These are phyloP conservation scores for Danio aesculapii DNA, from an alignment of 2,797 vertebrate species.

Conservation along the genomic window DNA sequence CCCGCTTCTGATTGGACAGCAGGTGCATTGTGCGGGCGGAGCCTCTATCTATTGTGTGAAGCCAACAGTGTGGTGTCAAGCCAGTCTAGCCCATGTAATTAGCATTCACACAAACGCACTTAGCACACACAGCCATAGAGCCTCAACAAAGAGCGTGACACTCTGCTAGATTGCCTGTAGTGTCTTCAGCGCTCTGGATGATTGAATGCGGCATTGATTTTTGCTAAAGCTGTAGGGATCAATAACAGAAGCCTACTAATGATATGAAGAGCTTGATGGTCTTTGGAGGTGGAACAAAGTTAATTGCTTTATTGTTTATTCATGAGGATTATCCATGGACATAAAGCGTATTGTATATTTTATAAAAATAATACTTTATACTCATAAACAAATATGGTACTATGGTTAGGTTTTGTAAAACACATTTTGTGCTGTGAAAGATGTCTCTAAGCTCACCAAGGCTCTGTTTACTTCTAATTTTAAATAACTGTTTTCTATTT, in stretches of 20 bases:
- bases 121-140: slow-evolving; percentile 23
- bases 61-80: slow-evolving; percentile 58
- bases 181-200: background rate
- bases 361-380: background rate
- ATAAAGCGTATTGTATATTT: background rate
- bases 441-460: no score
- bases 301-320: background rate
- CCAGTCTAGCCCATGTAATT: slow-evolving; percentile 60
- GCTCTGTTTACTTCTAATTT: background rate
- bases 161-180: slow-evolving; percentile 3
- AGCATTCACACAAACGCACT: slow-evolving; percentile 56
- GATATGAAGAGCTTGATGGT: background rate
- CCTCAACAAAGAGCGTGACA: background rate
- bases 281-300: background rate
- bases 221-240: background rate
- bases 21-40: slow-evolving; percentile 47
- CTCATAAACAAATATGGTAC: background rate
- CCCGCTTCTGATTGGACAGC: slow-evolving; percentile 51
- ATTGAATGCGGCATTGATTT: slow-evolving; percentile 17
- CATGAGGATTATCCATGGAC: background rate
- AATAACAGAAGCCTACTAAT: background rate
- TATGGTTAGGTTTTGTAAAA: background rate
- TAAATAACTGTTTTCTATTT: background rate
- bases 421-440: no score
- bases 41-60: slow-evolving; percentile 53